Percentiles rank a stretch among this genome's conserved stretches.
Conservation (phyloP, 2,113 vertebrate genomes). For the Bubo bubo region DNA sequence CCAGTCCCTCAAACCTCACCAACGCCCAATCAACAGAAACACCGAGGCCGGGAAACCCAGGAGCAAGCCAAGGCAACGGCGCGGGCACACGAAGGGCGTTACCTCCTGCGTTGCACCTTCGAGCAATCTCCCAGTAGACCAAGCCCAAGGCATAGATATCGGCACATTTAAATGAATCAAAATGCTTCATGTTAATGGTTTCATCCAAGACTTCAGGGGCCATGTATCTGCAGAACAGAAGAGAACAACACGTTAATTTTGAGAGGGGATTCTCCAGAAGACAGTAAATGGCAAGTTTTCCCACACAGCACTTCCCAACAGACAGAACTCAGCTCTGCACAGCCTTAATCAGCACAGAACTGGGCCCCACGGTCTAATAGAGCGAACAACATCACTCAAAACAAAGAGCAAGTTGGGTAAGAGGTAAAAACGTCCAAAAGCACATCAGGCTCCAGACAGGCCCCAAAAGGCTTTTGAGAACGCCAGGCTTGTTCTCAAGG, state of each 20-base stretch:
- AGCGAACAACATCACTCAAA: not conserved
- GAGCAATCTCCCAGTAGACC: conserved; percentile 97
- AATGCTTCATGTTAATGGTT: conserved; percentile 99
- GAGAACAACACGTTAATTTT: not conserved
- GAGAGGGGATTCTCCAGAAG: not conserved
- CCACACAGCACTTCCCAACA: not conserved
- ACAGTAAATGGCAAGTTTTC: accelerated
- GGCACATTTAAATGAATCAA: conserved; percentile 97
- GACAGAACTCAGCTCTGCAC: not conserved
- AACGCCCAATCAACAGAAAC: accelerated
- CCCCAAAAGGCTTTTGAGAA: not conserved
- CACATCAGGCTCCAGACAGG: not conserved
- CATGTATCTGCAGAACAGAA: conserved; percentile 87
- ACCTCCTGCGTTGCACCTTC: conserved; percentile 95
- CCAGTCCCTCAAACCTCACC: not conserved
- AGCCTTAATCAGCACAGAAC: not conserved
- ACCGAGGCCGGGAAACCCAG: accelerated
- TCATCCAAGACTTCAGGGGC: conserved; percentile 97
- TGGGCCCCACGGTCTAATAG: accelerated
- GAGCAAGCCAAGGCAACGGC: accelerated
- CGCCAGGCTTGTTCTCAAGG: not conserved
- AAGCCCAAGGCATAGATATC: conserved; percentile 96
- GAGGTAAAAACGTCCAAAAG: not conserved
- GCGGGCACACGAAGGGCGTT: accelerated
- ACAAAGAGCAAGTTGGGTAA: not conserved